phyloP scores from a whole-genome alignment of 2,797 vertebrate genomes.

The Darevskia mixta region DNA sequence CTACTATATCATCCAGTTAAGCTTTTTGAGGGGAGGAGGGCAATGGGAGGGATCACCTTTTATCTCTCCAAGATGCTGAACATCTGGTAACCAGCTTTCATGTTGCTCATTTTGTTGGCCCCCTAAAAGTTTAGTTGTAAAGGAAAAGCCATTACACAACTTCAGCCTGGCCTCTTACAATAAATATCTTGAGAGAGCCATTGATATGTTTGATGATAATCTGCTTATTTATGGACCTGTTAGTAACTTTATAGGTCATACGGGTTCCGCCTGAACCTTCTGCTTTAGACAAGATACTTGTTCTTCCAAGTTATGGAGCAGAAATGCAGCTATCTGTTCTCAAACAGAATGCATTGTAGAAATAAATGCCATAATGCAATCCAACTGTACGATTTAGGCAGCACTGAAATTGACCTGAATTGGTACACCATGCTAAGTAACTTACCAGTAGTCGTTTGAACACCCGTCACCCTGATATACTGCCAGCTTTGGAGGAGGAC shows the following conservation, averaged over 20 bases:
- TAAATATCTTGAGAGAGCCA: conserved; percentile 70
- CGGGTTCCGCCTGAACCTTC: conserved; percentile 12
- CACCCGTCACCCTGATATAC: conserved; percentile 14
- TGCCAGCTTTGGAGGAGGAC: conserved; percentile 37
- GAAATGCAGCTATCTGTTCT: conserved; percentile 48
- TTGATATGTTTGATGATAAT: conserved; percentile 64
- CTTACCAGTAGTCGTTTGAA: conserved; percentile 36
- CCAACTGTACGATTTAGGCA: conserved; percentile 49
- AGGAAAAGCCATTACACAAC: conserved; percentile 71
- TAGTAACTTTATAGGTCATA: conserved; percentile 56
- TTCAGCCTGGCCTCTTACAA: conserved; percentile 65
- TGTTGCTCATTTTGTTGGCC: conserved; percentile 59
- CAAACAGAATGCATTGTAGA: conserved; percentile 50
- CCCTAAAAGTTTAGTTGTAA: conserved; percentile 68
- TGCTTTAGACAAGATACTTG: conserved; percentile 54
- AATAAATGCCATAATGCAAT: conserved; percentile 41
- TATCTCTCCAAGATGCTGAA: conserved; percentile 68
- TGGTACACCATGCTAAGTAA: conserved; percentile 23
- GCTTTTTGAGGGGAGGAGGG: conserved; percentile 56
- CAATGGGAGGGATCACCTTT: conserved; percentile 52
- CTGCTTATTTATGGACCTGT: conserved; percentile 67
- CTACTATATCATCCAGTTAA: conserved; percentile 61
- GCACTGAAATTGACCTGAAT: background rate
- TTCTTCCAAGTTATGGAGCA: conserved; percentile 45
- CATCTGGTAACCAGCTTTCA: conserved; percentile 76